Percentiles rank a stretch among this genome's conserved stretches.
Conservation (phyloP, 2,113 vertebrate species). For the Menidia beryllina region DNA sequence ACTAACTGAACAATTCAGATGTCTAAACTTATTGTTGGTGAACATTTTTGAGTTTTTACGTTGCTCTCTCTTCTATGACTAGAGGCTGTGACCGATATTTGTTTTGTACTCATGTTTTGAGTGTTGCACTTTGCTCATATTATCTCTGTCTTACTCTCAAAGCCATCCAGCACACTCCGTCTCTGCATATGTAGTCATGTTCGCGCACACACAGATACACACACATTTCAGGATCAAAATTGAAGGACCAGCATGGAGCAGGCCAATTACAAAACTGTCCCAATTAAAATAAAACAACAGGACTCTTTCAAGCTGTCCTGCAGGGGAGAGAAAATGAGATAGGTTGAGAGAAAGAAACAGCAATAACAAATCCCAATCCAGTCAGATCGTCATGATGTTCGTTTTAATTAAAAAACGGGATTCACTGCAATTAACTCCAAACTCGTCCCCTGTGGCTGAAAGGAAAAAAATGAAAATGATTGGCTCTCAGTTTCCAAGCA, state of each 20-base stretch:
- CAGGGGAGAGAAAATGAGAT: conserved; percentile 78
- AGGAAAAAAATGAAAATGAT: conserved; percentile 61
- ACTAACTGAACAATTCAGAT: neutral
- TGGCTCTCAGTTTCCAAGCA: conserved; percentile 68
- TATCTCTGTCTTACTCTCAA: conserved; percentile 8
- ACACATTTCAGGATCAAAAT: conserved; percentile 66
- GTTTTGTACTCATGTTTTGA: conserved; percentile 1
- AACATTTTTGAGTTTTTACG: conserved; percentile 2
- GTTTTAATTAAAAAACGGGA: conserved; percentile 83
- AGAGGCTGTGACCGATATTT: neutral
- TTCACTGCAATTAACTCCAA: conserved; percentile 82
- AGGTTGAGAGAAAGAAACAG: conserved; percentile 66
- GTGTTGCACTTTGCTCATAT: neutral
- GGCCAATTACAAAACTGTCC: conserved; percentile 80
- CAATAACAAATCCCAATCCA: conserved; percentile 79
- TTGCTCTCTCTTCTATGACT: conserved; percentile 4
- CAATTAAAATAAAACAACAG: conserved; percentile 84
- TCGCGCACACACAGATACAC: conserved; percentile 17
- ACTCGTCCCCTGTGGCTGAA: conserved; percentile 74
- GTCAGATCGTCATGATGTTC: conserved; percentile 78
- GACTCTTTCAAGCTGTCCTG: conserved; percentile 81
- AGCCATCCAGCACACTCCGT: conserved; percentile 19
- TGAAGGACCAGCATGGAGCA: conserved; percentile 79
- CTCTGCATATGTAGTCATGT: conserved; percentile 22
- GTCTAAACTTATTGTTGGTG: neutral